These are phyloP conservation scores for Albula goreensis DNA, from an alignment of 2,113 vertebrate species.

Conservation along the genomic window DNA sequence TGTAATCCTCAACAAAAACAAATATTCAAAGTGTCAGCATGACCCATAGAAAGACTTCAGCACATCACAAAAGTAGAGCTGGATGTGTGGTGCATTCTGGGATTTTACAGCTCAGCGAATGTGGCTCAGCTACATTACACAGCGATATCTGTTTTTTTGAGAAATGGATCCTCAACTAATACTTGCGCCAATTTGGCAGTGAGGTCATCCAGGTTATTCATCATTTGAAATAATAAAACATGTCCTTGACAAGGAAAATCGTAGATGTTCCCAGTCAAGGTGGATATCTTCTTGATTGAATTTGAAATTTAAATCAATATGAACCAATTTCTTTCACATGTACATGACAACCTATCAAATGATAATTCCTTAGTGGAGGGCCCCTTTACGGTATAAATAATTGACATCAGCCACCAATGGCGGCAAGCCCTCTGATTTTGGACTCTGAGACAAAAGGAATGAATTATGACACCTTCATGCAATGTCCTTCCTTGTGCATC, in stretches of 20 bases:
- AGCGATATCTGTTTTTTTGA: not conserved
- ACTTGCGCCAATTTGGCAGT: not conserved
- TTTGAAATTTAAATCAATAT: not conserved
- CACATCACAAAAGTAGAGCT: not conserved
- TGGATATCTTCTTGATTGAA: not conserved
- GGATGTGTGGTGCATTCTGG: not conserved
- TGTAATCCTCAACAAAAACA: not conserved
- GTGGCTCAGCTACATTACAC: not conserved
- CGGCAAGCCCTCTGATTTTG: not conserved
- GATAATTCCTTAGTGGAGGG: no score
- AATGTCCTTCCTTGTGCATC: not conserved
- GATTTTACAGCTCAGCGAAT: not conserved
- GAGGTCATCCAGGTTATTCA: not conserved
- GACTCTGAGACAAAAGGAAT: not conserved
- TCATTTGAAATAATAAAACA: not conserved
- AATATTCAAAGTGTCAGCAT: no score
- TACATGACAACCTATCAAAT: not conserved
- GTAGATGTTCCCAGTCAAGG: not conserved
- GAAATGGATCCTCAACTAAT: not conserved
- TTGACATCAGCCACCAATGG: not conserved
- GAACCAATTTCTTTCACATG: not conserved
- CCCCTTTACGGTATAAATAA: not conserved
- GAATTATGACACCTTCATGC: not conserved
- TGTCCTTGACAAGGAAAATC: not conserved
- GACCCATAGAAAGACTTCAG: not conserved